A percentile compares a stretch with the other conserved stretches of the same genome.
These are phyloP conservation scores for Meliscaeva auricollis DNA, from an alignment of 2,888 invertebrate genomes.

Conservation along the genomic window DNA sequence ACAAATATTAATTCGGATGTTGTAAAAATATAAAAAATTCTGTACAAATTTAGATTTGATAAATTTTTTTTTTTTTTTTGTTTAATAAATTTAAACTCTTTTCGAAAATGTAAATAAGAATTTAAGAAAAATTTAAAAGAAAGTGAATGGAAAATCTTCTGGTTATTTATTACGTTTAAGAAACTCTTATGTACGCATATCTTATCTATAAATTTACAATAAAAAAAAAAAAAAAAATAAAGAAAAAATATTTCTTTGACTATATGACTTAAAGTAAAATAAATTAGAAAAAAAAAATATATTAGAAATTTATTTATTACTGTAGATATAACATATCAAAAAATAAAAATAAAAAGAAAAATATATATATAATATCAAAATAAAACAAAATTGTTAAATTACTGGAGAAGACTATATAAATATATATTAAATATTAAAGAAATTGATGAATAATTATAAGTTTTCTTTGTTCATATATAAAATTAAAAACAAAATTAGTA, in stretches of 20 bases:
- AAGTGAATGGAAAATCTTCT: background rate
- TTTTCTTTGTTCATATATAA: slow-evolving; percentile 5
- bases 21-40: background rate
- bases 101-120: slow-evolving; percentile 13
- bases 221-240: background rate
- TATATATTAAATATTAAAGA: background rate
- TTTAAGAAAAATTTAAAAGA: background rate
- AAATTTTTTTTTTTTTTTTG: no score
- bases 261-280: background rate
- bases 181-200: slow-evolving; percentile 18
- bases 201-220: slow-evolving; percentile 5
- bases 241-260: slow-evolving; percentile 6
- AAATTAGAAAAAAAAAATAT: background rate
- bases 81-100: background rate
- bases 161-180: background rate
- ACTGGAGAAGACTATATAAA: slow-evolving; percentile 17
- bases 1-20: background rate
- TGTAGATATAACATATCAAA: slow-evolving; percentile 36
- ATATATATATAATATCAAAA: background rate
- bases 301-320: background rate
- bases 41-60: background rate
- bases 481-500: background rate
- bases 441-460: slow-evolving; percentile 8
- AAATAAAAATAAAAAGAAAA: background rate
- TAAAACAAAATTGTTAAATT: background rate